Evolutionary conservation across 2,888 invertebrate genomes (phyloP).

Genomic region (Melieria picta): DNA sequence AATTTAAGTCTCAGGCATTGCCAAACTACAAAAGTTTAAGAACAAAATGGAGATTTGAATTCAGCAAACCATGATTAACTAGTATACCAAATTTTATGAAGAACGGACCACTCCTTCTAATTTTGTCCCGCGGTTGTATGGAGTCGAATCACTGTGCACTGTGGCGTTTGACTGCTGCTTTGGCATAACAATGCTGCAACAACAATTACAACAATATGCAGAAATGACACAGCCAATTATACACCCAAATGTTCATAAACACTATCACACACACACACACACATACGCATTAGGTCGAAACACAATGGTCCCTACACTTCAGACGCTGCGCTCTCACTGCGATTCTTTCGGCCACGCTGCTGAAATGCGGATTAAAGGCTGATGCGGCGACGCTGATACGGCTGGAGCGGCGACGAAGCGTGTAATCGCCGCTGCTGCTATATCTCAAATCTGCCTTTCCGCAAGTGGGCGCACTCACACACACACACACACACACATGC

Average conservation of each 20-base stretch:
- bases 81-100: too few relatives aligned
- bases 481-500: constrained; percentile 12
- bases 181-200: too few relatives aligned
- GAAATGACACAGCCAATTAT: constrained; percentile 57
- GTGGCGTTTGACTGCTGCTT: too few relatives aligned
- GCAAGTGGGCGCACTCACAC: constrained; percentile 4
- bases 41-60: too few relatives aligned
- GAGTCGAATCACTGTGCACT: too few relatives aligned
- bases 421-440: constrained; percentile 47
- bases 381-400: constrained; percentile 33
- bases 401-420: constrained; percentile 48
- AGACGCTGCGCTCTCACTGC: background rate
- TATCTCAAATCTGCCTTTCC: constrained; percentile 33
- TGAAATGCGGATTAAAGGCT: constrained; percentile 40
- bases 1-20: too few relatives aligned
- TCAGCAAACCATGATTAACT: too few relatives aligned
- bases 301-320: constrained; percentile 20
- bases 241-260: constrained; percentile 43
- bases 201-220: too few relatives aligned
- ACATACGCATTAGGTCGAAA: background rate
- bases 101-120: too few relatives aligned
- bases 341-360: background rate
- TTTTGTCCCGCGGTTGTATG: too few relatives aligned
- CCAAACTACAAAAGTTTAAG: too few relatives aligned
- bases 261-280: constrained; percentile 1